phyloP scores from a whole-genome alignment of 2,888 invertebrate species.

The Globia sparganii region DNA sequence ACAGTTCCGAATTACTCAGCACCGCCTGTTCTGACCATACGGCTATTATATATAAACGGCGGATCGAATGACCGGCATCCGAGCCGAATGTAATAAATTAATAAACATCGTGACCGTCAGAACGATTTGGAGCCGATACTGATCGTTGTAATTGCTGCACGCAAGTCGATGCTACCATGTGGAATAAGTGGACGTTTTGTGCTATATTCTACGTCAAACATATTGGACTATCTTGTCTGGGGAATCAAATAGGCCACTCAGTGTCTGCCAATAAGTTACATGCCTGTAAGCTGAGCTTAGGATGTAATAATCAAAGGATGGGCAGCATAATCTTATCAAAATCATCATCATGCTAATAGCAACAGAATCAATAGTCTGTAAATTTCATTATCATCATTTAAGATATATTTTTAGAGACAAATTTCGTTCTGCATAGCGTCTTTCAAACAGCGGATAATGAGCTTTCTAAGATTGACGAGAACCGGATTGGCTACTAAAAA shows the following conservation, averaged over 20 bases:
- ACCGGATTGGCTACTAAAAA: slow-evolving; percentile 35
- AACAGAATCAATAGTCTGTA: no score
- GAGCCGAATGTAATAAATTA: slow-evolving; percentile 69
- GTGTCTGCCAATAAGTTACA: background rate
- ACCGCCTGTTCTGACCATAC: slow-evolving; percentile 37
- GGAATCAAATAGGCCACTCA: slow-evolving; percentile 12
- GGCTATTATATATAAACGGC: slow-evolving; percentile 61
- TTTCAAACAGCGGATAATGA: background rate
- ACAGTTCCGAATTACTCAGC: slow-evolving; percentile 37
- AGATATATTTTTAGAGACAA: background rate
- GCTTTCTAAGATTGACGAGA: slow-evolving; percentile 31
- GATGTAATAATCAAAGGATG: background rate
- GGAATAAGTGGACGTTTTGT: slow-evolving; percentile 36
- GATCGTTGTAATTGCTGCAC: slow-evolving; percentile 67
- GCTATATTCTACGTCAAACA: slow-evolving; percentile 23
- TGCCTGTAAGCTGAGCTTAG: background rate
- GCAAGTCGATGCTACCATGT: slow-evolving; percentile 61
- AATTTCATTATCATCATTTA: background rate
- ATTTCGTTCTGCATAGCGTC: background rate
- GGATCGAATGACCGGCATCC: slow-evolving; percentile 68
- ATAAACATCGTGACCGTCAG: slow-evolving; percentile 63
- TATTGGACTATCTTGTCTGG: background rate
- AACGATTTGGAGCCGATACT: slow-evolving; percentile 63
- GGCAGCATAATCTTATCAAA: no score
- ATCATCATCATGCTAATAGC: background rate